phyloP scores from a whole-genome alignment of 1,140 invertebrate genomes.

The Phortica variegata region DNA sequence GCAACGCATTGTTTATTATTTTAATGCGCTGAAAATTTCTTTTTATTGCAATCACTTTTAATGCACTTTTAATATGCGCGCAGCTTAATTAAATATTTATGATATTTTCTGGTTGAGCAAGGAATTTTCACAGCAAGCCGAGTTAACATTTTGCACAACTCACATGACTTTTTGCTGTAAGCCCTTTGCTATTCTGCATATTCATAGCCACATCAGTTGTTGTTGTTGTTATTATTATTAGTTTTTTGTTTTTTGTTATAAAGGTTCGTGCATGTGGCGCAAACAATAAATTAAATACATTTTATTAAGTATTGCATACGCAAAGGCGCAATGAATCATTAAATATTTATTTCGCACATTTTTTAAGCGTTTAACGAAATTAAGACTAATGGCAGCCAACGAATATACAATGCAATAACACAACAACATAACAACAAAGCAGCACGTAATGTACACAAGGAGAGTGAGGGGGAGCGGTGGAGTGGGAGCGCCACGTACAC shows the following conservation, averaged over 20 bases:
- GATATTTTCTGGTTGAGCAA: conserved; percentile 1
- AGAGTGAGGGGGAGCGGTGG: background rate
- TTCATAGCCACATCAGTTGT: too few relatives aligned
- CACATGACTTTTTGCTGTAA: too few relatives aligned
- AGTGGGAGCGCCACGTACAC: background rate
- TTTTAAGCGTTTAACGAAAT: conserved; percentile 48
- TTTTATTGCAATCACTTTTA: too few relatives aligned
- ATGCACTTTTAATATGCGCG: conserved; percentile 54
- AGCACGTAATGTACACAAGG: conserved; percentile 9
- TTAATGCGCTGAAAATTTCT: too few relatives aligned
- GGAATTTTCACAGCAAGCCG: too few relatives aligned
- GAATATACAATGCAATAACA: background rate
- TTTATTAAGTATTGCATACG: conserved; percentile 1
- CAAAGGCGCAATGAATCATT: too few relatives aligned
- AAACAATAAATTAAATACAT: conserved; percentile 36
- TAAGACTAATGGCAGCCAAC: conserved; percentile 41
- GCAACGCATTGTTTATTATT: conserved; percentile 16
- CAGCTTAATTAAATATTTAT: conserved; percentile 51
- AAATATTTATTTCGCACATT: too few relatives aligned
- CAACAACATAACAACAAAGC: conserved; percentile 7
- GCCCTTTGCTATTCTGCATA: too few relatives aligned
- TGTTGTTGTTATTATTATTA: conserved; percentile 36
- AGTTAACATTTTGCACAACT: too few relatives aligned
- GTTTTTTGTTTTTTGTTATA: too few relatives aligned
- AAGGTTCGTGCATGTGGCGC: too few relatives aligned